Evolutionary conservation across 2,113 vertebrate species (phyloP), one percentile per base, ranked within the genome.

Genomic region (Chascanopsetta lugubris): DNA sequence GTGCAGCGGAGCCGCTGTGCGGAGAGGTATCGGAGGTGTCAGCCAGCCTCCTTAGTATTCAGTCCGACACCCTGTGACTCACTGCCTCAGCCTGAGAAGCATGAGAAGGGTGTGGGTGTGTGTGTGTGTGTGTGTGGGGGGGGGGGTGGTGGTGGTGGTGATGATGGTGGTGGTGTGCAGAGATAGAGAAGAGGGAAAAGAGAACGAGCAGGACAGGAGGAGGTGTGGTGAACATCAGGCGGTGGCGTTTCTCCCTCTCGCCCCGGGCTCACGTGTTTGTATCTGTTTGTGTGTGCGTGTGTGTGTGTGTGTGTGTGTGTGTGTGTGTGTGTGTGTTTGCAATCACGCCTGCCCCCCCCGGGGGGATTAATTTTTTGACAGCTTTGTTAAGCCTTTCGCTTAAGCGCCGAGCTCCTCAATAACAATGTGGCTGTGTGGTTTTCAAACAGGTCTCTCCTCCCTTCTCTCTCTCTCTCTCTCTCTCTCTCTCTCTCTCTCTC

Each of bases 21-120:
- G 72, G 71, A 77, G 77, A 66, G 55, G 79, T 84, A 61, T 65
- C 77, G 79, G 79, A 82, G 79, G 87, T 91, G 88, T 88, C 82
- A 80, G 79, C 79, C 78, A 71, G 61, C 76, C 86, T 92, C 77
- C 80, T 93, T 92, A 90, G 90, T 92, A 93, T 93, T 93, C 92
- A 76, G 79, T 88, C 78, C 92, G 83, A 80, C 88, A 87, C 88
- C 72, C 86, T 73, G 85, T 91, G 91, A 92, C 86, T 93, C 92
- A 91, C 88, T 80, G 90, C 80, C 79, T 86, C 77, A 86, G 88
- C 84, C 89, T 73, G 75, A 86, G 77, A n/a, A 89, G 83, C 40
- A 36, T 67, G 68, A 79, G 76, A 71, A 74, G 70, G 77, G 74
- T 48, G 58, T 9, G 75, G 13, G 26, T n/a, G n/a, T n/a, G n/a